These are phyloP conservation scores for Calypte anna DNA, from an alignment of 2,113 vertebrate species.

Conservation along the genomic window DNA sequence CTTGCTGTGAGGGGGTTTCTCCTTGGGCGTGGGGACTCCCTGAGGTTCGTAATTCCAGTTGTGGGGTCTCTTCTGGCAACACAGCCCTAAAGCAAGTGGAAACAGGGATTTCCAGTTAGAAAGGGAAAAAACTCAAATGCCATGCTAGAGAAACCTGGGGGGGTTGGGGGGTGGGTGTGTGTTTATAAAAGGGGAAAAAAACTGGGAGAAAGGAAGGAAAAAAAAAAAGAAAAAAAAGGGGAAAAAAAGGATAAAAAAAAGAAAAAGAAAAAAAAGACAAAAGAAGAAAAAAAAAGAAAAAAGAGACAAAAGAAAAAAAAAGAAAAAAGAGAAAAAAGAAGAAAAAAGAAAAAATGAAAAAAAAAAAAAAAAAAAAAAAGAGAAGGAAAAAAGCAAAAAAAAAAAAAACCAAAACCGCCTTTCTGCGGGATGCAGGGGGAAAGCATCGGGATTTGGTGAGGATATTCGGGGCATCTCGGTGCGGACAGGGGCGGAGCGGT, in stretches of 20 bases:
- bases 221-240: not conserved
- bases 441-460: slow-evolving; percentile 18
- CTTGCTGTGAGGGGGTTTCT: not conserved
- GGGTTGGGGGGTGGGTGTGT: too few relatives aligned
- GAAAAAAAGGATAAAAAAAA: too few relatives aligned
- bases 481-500: not conserved
- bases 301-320: too few relatives aligned
- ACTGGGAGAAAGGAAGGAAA: not conserved
- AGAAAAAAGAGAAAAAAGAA: too few relatives aligned
- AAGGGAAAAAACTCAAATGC: not conserved
- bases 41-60: rapidly evolving
- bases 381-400: not conserved
- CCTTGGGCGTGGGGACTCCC: too few relatives aligned
- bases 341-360: too few relatives aligned
- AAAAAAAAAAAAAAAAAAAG: not conserved
- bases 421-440: slow-evolving; percentile 39
- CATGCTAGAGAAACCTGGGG: not conserved
- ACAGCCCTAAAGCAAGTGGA: not conserved
- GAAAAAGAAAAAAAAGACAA: too few relatives aligned
- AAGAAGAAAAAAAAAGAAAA: too few relatives aligned
- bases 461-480: not conserved
- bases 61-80: not conserved
- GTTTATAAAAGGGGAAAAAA: too few relatives aligned
- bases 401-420: not conserved
- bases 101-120: rapidly evolving